phyloP scores from a whole-genome alignment of 2,888 invertebrate genomes.

The Tipula helvola region DNA sequence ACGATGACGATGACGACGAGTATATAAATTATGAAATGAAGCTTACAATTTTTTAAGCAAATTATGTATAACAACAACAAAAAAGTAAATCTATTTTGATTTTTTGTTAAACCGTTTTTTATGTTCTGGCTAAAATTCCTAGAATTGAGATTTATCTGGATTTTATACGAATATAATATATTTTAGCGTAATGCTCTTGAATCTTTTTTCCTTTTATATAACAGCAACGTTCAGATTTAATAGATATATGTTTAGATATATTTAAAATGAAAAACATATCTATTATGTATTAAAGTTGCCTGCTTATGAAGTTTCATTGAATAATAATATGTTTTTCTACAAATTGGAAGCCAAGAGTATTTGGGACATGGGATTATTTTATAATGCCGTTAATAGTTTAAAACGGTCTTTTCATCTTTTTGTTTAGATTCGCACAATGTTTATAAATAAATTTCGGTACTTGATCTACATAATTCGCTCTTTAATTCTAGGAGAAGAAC shows the following conservation, averaged over 20 bases:
- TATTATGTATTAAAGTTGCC: background rate
- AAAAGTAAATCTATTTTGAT: background rate
- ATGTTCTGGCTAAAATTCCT: background rate
- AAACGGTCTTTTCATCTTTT: too few species aligned
- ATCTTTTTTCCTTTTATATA: background rate
- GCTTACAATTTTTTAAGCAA: background rate
- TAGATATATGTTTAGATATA: background rate
- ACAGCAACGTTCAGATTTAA: background rate
- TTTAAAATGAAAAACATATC: background rate
- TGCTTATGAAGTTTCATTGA: background rate
- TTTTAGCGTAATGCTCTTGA: background rate
- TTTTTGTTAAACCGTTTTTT: background rate
- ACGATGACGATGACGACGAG: background rate
- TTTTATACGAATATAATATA: background rate
- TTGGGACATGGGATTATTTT: too few species aligned
- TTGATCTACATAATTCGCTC: too few species aligned
- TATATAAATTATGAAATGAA: background rate
- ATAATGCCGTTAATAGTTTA: too few species aligned
- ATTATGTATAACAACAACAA: background rate
- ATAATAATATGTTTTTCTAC: background rate
- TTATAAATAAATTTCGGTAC: too few species aligned
- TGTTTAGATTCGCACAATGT: too few species aligned
- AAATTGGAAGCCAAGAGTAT: background rate
- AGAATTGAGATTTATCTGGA: background rate
- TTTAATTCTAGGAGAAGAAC: too few species aligned